Evolutionary conservation across 2,797 vertebrate genomes (phyloP), one percentile per base, ranked within the genome.

Genomic region (Halcyon badia): DNA sequence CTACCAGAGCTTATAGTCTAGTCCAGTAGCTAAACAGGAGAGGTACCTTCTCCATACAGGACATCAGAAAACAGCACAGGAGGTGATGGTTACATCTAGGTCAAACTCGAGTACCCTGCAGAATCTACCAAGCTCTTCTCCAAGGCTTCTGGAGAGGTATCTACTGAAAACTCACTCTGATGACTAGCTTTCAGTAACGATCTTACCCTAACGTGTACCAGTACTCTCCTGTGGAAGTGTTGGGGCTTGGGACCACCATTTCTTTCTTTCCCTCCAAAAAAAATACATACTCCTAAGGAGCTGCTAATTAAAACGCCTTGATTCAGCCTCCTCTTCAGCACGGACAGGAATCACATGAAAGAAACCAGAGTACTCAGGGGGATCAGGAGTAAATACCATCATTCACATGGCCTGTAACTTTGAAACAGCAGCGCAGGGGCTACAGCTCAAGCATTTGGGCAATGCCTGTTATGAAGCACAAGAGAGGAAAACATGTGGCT

Each of bases 161-260:
- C 41, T 60, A 8, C 21, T 9, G 46, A 80, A 71, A 57, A 4
- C 22, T 62, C 37, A 37, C 30, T 73, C 51, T 54, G 46, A 20
- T 0, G 3, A 30, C 4, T 11, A 28, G 8, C 31, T 89, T 69
- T 39, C 37, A 14, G 4, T 31, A 70, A 39, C 0, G 1, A 9
- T 10, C 16, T 49, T 5, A 8, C 16, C 61, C 35, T 65, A 56
- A 60, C 0, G 11, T 61, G 5, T 6, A 86, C 10, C 22, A 10
- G 17, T 12, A 46, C 13, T 33, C 26, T 54, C 9, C 42, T 57
- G 5, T 21, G 35, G 78, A 66, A 33, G 41, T 39, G 35, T 3
- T 64, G 25, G 31, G 28, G n/a, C 28, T 78, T 61, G 21, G 26
- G 14, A 68, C 12, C 7, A 68, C 6, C 16, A 3, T 16, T 54